A percentile compares a stretch with the other conserved stretches of the same genome.
These are phyloP conservation scores for Cloeon dipterum DNA, from an alignment of 2,888 invertebrate species.

Conservation along the genomic window DNA sequence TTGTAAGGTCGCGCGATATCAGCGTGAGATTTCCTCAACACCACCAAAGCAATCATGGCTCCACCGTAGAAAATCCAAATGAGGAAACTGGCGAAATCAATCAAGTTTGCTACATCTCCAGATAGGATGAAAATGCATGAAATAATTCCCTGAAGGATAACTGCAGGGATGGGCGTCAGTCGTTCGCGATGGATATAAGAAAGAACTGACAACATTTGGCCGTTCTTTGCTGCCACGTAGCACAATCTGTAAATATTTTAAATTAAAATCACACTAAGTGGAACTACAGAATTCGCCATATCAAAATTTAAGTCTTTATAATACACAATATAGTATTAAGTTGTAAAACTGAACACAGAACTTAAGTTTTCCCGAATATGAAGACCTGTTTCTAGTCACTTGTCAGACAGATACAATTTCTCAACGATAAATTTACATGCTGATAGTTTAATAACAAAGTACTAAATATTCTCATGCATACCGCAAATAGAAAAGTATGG, in stretches of 20 bases:
- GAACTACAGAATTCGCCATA: too few species aligned
- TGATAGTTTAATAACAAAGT: too few species aligned
- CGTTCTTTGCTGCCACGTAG: slow-evolving; percentile 58
- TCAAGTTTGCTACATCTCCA: slow-evolving; percentile 50
- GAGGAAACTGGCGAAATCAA: slow-evolving; percentile 69
- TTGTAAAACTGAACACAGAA: too few species aligned
- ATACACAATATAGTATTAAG: too few species aligned
- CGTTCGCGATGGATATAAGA: slow-evolving; percentile 52
- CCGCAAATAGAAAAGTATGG: too few species aligned
- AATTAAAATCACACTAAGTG: too few species aligned
- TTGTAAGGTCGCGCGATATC: slow-evolving; percentile 7
- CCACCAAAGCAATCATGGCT: slow-evolving; percentile 54
- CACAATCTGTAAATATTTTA: slow-evolving; percentile 33
- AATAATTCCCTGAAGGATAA: slow-evolving; percentile 53
- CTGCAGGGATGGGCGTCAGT: slow-evolving; percentile 59
- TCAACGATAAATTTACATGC: too few species aligned
- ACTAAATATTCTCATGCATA: too few species aligned
- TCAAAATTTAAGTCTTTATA: too few species aligned
- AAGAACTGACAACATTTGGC: slow-evolving; percentile 54
- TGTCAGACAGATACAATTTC: too few species aligned
- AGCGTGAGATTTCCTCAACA: slow-evolving; percentile 45
- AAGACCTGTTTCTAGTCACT: too few species aligned
- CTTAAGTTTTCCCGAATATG: too few species aligned
- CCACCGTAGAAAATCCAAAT: slow-evolving; percentile 73
- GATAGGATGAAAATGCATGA: slow-evolving; percentile 43